Evolutionary conservation across 2,113 vertebrate genomes (phyloP).

Genomic region (Polyodon spathula): DNA sequence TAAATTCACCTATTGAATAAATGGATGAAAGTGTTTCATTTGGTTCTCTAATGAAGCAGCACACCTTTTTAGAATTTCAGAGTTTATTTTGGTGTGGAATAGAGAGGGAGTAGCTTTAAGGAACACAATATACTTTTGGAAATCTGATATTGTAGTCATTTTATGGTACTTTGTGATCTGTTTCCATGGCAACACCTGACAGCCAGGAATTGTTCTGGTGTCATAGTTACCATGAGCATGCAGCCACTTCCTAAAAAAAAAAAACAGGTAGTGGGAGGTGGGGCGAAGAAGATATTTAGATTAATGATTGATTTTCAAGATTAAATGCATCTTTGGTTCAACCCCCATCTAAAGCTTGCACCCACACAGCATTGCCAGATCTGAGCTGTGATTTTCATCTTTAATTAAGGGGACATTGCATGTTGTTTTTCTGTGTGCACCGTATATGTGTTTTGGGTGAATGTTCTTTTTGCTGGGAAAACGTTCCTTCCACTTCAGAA

Average conservation of each 20-base stretch:
- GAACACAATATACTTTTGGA: constrained; percentile 6
- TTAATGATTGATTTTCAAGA: background rate
- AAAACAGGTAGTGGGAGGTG: constrained; percentile 15
- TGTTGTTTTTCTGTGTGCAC: background rate
- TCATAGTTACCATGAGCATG: constrained; percentile 51
- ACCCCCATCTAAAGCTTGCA: constrained; percentile 1
- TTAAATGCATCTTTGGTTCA: constrained; percentile 4
- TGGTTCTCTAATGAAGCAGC: no score
- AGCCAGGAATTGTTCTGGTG: constrained; percentile 54
- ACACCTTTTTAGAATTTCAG: no score
- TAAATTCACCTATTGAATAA: no score
- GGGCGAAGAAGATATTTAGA: constrained; percentile 21
- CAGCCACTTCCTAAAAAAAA: constrained; percentile 41
- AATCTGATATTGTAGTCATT: constrained; percentile 7
- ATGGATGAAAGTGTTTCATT: no score
- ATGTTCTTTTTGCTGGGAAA: no score
- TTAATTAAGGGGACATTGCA: background rate
- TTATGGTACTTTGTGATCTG: constrained; percentile 32
- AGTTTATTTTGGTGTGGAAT: background rate
- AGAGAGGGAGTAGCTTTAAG: background rate
- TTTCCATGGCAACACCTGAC: constrained; percentile 56
- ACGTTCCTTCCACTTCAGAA: no score
- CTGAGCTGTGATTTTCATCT: background rate
- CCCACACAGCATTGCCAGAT: background rate
- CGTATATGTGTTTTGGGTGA: background rate